Percentiles rank a stretch among this genome's conserved stretches.
phyloP scores from a whole-genome alignment of 2,113 vertebrate genomes.

The Chionodraco myersi region DNA sequence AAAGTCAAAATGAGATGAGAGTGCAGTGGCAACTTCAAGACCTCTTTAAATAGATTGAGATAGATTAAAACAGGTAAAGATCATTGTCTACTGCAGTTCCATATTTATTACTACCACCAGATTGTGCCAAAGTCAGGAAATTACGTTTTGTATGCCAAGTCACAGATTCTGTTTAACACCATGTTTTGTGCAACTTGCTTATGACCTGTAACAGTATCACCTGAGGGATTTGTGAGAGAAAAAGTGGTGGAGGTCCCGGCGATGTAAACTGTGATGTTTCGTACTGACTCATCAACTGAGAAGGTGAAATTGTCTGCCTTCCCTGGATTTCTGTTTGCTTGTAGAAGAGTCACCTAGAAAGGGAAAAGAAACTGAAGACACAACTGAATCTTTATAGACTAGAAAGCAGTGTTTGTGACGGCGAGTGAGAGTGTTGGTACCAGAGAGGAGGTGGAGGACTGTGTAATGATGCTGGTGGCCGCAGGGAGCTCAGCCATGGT shows the following conservation, averaged over 20 bases:
- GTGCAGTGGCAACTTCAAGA: too few species aligned
- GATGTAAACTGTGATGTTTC: constrained; percentile 66
- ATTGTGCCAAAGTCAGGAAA: neutral
- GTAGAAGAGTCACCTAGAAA: constrained; percentile 72
- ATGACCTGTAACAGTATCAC: neutral
- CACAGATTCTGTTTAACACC: neutral
- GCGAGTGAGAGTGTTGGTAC: constrained; percentile 33
- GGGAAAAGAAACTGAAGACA: neutral
- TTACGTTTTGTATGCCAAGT: neutral
- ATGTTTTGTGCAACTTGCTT: neutral
- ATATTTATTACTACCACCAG: neutral
- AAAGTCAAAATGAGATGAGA: neutral
- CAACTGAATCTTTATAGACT: neutral
- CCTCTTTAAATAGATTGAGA: too few species aligned
- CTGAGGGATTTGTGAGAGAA: constrained; percentile 65
- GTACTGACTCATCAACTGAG: constrained; percentile 58
- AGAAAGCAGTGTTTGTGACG: neutral
- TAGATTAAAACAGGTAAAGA: neutral
- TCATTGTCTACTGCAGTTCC: neutral
- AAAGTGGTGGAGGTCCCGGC: constrained; percentile 51
- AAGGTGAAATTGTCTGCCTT: constrained; percentile 55
- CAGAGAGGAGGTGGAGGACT: constrained; percentile 55
- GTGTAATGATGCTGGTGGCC: constrained; percentile 58
- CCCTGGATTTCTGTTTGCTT: constrained; percentile 59
- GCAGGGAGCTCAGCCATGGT: constrained; percentile 42